Conservation (phyloP, 2,113 vertebrate genomes). For the Stomatorhinus ivindoensis region DNA sequence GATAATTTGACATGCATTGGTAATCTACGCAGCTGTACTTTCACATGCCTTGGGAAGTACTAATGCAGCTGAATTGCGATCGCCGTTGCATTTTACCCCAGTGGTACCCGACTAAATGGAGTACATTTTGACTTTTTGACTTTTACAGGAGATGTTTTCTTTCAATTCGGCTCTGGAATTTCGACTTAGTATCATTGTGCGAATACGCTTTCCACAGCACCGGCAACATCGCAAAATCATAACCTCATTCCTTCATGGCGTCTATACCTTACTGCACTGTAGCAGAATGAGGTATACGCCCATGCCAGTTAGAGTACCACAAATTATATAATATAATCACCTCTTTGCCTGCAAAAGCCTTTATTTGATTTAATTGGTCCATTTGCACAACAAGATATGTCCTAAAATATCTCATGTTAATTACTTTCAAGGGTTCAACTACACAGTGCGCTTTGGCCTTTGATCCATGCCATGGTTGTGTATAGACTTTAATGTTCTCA, state of each 20-base stretch:
- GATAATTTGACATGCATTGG: neutral
- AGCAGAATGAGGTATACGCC: neutral
- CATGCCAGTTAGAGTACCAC: neutral
- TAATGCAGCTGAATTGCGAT: neutral
- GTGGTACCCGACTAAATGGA: neutral
- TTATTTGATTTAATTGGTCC: neutral
- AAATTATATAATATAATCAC: neutral
- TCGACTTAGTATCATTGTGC: neutral
- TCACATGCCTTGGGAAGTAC: neutral
- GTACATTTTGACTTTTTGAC: neutral
- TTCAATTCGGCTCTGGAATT: neutral
- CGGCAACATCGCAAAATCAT: neutral
- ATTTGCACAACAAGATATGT: neutral
- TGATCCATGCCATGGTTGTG: neutral
- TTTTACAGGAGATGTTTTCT: neutral
- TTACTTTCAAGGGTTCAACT: neutral
- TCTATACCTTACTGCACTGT: neutral
- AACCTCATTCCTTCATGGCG: neutral
- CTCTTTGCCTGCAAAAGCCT: neutral
- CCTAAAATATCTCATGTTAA: neutral
- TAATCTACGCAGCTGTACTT: neutral
- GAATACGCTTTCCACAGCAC: neutral
- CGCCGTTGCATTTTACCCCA: neutral
- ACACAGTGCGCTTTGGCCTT: neutral
- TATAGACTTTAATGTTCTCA: neutral